phyloP scores from a whole-genome alignment of 37 sponge, comb jelly and placozoan species.

The Lycopodina hypogea region DNA sequence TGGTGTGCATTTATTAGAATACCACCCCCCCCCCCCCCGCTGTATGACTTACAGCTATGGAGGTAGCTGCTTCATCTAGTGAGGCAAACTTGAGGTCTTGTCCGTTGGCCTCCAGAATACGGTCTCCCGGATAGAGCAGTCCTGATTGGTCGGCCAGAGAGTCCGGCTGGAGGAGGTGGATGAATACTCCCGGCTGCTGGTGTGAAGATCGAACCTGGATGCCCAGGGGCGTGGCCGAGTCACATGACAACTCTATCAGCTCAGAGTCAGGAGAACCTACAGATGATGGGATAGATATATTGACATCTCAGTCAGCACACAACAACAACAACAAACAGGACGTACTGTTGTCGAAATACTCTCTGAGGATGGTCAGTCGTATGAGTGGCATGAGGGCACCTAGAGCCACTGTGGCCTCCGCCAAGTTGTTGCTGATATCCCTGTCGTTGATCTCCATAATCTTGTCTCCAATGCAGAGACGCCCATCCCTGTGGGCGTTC shows the following conservation, averaged over 20 bases:
- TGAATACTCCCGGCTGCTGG: slow-evolving; percentile 59
- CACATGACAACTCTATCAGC: slow-evolving; percentile 23
- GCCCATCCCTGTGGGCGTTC: slow-evolving; percentile 61
- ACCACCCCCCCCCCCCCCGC: too few relatives aligned
- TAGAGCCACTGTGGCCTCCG: slow-evolving; percentile 55
- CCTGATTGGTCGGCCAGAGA: slow-evolving; percentile 44
- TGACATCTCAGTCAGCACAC: too few relatives aligned
- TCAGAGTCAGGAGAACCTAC: slow-evolving; percentile 14
- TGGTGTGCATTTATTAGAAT: background rate
- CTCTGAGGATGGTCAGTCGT: slow-evolving; percentile 57
- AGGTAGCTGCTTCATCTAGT: slow-evolving; percentile 58
- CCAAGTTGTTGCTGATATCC: slow-evolving; percentile 42
- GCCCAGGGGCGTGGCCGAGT: slow-evolving; percentile 29
- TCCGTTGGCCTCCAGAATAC: slow-evolving; percentile 75
- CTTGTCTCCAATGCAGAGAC: slow-evolving; percentile 60
- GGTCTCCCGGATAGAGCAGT: slow-evolving; percentile 53
- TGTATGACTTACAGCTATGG: slow-evolving; percentile 38
- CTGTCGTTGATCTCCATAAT: slow-evolving; percentile 61
- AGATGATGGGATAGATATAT: background rate
- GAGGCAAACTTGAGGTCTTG: slow-evolving; percentile 58
- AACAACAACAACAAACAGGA: background rate
- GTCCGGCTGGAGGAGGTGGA: slow-evolving; percentile 52
- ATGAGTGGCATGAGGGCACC: slow-evolving; percentile 48
- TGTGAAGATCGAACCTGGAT: slow-evolving; percentile 49
- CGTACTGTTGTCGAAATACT: background rate